These are phyloP conservation scores for Enteromius argenteus DNA, from an alignment of 2,797 vertebrate genomes.

Conservation along the genomic window DNA sequence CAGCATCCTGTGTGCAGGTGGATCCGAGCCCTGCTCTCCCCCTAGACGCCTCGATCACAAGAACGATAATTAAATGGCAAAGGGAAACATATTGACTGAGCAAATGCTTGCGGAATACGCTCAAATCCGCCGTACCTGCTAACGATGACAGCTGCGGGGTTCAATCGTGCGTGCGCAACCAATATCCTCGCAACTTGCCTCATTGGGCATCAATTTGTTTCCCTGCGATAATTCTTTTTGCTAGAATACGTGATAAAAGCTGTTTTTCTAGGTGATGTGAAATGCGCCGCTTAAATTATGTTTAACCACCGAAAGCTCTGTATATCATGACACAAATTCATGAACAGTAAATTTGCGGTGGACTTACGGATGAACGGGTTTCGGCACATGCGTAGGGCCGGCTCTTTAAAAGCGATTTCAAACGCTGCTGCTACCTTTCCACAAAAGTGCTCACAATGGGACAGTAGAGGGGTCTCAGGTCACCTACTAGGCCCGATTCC, in stretches of 20 bases:
- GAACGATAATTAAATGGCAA: slow-evolving; percentile 80
- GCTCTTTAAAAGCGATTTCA: slow-evolving; percentile 52
- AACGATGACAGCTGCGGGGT: slow-evolving; percentile 76
- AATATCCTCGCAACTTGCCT: slow-evolving; percentile 70
- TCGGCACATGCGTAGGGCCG: not conserved
- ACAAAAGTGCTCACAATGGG: slow-evolving; percentile 70
- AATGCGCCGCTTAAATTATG: slow-evolving; percentile 30
- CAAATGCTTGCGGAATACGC: slow-evolving; percentile 75
- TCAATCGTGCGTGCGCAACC: slow-evolving; percentile 73
- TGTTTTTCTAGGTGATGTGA: slow-evolving; percentile 49
- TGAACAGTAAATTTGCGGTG: not conserved
- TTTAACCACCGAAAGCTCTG: slow-evolving; percentile 15
- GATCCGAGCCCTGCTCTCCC: slow-evolving; percentile 66
- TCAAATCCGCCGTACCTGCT: slow-evolving; percentile 78
- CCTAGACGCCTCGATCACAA: slow-evolving; percentile 74
- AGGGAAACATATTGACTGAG: slow-evolving; percentile 79
- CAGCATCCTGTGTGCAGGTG: slow-evolving; percentile 77
- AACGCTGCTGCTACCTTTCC: slow-evolving; percentile 60
- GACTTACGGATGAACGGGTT: slow-evolving; percentile 17
- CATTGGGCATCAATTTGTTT: slow-evolving; percentile 71
- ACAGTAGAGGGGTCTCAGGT: slow-evolving; percentile 79
- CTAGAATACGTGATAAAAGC: slow-evolving; percentile 45
- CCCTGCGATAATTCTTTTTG: slow-evolving; percentile 58
- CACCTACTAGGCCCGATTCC: slow-evolving; percentile 79
- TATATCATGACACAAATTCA: slow-evolving; percentile 27